Evolutionary conservation across 2,797 vertebrate genomes (phyloP).

Genomic region (Gambelia wislizenii): DNA sequence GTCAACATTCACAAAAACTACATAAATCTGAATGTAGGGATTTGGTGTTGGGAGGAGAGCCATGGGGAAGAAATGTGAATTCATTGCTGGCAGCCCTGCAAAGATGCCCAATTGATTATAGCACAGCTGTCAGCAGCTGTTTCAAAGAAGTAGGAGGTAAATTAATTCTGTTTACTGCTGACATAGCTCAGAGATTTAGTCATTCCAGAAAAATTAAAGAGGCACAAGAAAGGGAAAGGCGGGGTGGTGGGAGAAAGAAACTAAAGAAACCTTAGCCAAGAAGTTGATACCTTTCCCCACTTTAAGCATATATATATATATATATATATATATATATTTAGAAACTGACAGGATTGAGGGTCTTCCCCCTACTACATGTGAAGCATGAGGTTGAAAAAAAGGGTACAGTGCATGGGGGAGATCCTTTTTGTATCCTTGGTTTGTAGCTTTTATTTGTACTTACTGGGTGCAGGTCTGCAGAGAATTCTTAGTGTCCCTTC

Average conservation of each 20-base stretch:
- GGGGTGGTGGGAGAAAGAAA: slow-evolving; percentile 45
- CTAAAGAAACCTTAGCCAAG: slow-evolving; percentile 62
- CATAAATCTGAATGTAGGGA: slow-evolving; percentile 51
- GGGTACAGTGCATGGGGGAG: too few species aligned
- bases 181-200: slow-evolving; percentile 84
- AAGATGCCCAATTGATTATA: slow-evolving; percentile 77
- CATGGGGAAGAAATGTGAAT: slow-evolving; percentile 55
- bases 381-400: slow-evolving; percentile 32
- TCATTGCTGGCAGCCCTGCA: slow-evolving; percentile 68
- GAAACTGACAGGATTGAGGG: slow-evolving; percentile 59
- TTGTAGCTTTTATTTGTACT: neutral
- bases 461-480: neutral
- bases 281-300: slow-evolving; percentile 59
- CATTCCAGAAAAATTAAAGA: slow-evolving; percentile 84
- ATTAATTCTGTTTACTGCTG: slow-evolving; percentile 85
- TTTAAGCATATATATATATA: slow-evolving; percentile 53
- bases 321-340: slow-evolving; percentile 53
- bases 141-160: slow-evolving; percentile 82
- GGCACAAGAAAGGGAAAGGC: slow-evolving; percentile 75
- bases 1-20: slow-evolving; percentile 48
- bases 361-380: slow-evolving; percentile 26
- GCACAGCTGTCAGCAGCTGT: slow-evolving; percentile 86
- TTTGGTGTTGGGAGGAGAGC: slow-evolving; percentile 21
- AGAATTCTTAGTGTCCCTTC: too few species aligned
- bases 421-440: neutral